Conservation (phyloP, 1,140 invertebrate genomes). For the Polypedilum pembai region DNA sequence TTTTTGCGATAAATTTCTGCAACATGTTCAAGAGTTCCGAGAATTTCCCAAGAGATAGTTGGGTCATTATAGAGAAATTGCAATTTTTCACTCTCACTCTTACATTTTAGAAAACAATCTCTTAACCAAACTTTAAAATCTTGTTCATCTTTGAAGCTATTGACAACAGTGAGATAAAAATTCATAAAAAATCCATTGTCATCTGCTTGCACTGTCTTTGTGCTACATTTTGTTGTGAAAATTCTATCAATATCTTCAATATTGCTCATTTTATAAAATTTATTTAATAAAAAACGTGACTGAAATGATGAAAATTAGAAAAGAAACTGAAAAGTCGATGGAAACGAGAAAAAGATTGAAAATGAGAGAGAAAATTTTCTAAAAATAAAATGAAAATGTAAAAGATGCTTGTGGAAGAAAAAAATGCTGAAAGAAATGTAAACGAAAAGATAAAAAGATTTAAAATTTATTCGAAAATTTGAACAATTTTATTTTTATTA, state of each 20-base stretch:
- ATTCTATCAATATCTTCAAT: slow-evolving; percentile 32
- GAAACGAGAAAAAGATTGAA: background rate
- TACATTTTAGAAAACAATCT: slow-evolving; percentile 47
- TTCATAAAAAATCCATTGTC: slow-evolving; percentile 53
- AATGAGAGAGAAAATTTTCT: background rate
- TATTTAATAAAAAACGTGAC: background rate
- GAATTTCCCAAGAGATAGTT: slow-evolving; percentile 44
- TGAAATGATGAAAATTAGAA: background rate
- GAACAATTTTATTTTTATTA: too few species aligned
- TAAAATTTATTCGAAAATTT: too few species aligned
- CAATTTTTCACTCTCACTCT: slow-evolving; percentile 48
- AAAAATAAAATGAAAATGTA: background rate
- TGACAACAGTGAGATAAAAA: slow-evolving; percentile 45
- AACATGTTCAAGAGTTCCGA: slow-evolving; percentile 45
- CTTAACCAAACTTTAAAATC: slow-evolving; percentile 46
- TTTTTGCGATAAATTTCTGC: slow-evolving; percentile 46
- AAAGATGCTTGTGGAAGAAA: background rate
- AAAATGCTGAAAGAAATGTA: too few species aligned
- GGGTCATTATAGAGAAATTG: slow-evolving; percentile 46
- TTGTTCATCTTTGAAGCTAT: slow-evolving; percentile 42
- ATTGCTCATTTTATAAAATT: background rate
- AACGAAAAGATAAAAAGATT: too few species aligned
- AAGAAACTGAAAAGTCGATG: background rate
- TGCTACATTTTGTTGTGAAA: slow-evolving; percentile 48
- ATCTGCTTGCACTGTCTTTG: slow-evolving; percentile 52